Percentiles rank a stretch among this genome's conserved stretches.
phyloP scores from a whole-genome alignment of 2,113 vertebrate species.

The Ailurus styani region DNA sequence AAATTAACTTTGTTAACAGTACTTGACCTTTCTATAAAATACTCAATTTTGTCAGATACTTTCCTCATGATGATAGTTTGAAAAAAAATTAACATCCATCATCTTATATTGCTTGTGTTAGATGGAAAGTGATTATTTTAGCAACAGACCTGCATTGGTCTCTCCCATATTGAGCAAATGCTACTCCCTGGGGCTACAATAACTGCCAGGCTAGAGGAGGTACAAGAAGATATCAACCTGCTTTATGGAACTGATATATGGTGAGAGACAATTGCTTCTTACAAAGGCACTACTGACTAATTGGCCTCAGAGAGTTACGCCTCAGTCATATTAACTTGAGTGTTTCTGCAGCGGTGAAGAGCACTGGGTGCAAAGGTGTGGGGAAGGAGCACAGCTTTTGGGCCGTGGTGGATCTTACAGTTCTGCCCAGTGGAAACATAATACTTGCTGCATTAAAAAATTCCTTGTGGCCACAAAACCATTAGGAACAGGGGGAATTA shows the following conservation, averaged over 20 bases:
- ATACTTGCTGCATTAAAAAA: neutral
- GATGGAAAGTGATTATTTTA: conserved; percentile 40
- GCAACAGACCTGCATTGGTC: neutral
- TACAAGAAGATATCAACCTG: conserved; percentile 65
- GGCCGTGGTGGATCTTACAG: neutral
- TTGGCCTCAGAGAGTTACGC: conserved; percentile 57
- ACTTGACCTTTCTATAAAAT: conserved; percentile 67
- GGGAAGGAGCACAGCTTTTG: neutral
- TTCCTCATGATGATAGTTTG: neutral
- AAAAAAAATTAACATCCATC: conserved; percentile 27
- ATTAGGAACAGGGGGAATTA: neutral
- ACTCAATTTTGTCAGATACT: conserved; percentile 7
- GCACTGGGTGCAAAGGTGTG: neutral
- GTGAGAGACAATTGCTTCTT: conserved; percentile 66
- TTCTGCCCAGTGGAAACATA: neutral
- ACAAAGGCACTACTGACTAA: conserved; percentile 62
- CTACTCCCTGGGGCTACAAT: conserved; percentile 54
- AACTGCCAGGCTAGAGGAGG: conserved; percentile 58
- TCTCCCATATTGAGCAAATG: neutral
- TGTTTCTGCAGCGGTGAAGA: neutral
- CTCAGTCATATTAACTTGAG: conserved; percentile 57
- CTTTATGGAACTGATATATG: conserved; percentile 52
- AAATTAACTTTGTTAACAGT: conserved; percentile 42
- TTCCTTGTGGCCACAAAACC: neutral
- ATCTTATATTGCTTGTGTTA: conserved; percentile 30